Percentiles rank a stretch among this genome's conserved stretches.
Conservation (phyloP, 2,888 invertebrate genomes). For the Seira musarum region DNA sequence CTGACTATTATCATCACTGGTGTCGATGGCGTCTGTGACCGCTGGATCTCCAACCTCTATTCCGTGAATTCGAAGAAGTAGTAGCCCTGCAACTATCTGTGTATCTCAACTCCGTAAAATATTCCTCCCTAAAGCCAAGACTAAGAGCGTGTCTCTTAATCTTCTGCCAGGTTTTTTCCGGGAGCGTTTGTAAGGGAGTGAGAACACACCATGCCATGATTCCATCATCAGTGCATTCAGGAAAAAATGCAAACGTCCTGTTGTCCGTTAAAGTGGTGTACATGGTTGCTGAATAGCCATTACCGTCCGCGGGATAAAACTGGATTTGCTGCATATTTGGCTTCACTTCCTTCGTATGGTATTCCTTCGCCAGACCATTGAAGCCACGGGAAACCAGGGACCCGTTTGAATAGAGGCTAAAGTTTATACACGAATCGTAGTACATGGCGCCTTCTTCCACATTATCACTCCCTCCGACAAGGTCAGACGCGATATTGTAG, state of each 20-base stretch:
- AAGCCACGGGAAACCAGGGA: slow-evolving; percentile 23
- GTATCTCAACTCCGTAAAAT: not conserved
- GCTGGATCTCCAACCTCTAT: too few relatives aligned
- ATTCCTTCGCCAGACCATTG: slow-evolving; percentile 27
- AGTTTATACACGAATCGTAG: slow-evolving; percentile 41
- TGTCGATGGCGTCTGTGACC: too few relatives aligned
- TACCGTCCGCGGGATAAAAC: too few relatives aligned
- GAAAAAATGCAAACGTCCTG: not conserved
- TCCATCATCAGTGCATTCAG: not conserved
- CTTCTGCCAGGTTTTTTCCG: not conserved
- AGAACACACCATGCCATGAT: not conserved
- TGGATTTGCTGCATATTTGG: slow-evolving; percentile 17
- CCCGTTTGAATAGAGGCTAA: slow-evolving; percentile 30
- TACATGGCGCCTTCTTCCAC: slow-evolving; percentile 38
- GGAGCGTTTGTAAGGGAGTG: not conserved
- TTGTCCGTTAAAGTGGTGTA: slow-evolving; percentile 1
- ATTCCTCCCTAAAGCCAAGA: not conserved
- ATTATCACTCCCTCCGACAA: slow-evolving; percentile 23
- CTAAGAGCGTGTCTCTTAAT: not conserved
- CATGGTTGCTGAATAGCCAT: too few relatives aligned
- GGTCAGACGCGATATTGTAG: slow-evolving; percentile 27
- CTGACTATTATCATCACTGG: too few relatives aligned
- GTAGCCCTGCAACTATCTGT: too few relatives aligned
- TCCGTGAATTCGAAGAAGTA: too few relatives aligned
- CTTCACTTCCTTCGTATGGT: not conserved